These are phyloP conservation scores for Drosophila falleni DNA, from an alignment of 2,888 invertebrate genomes.

Conservation along the genomic window DNA sequence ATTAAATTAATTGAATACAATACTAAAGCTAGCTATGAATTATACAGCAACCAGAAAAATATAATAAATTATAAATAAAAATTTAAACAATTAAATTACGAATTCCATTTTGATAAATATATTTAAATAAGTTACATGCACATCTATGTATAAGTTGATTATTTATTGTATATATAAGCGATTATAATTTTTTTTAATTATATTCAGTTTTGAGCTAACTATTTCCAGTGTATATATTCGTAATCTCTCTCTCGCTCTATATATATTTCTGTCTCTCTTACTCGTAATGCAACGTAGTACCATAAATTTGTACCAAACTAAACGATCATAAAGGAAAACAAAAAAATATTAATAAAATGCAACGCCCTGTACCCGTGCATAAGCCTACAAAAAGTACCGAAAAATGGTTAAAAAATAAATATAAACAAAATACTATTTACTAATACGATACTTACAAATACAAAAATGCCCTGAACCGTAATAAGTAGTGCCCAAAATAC, in stretches of 20 bases:
- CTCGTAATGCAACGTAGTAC: slow-evolving; percentile 70
- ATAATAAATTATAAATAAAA: slow-evolving; percentile 4
- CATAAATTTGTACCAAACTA: slow-evolving; percentile 77
- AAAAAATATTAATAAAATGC: slow-evolving; percentile 56
- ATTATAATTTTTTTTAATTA: slow-evolving; percentile 2
- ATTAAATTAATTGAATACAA: slow-evolving; percentile 41
- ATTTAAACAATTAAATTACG: slow-evolving; percentile 30
- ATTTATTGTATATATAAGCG: slow-evolving; percentile 23
- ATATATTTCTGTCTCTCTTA: slow-evolving; percentile 8
- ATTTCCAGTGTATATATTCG: slow-evolving; percentile 42
- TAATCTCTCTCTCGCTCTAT: slow-evolving; percentile 18
- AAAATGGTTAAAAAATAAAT: slow-evolving; percentile 56
- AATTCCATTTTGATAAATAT: slow-evolving; percentile 57
- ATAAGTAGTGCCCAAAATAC: slow-evolving; percentile 75
- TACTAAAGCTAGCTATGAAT: slow-evolving; percentile 51
- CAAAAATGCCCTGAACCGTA: slow-evolving; percentile 74
- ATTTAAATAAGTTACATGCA: slow-evolving; percentile 47
- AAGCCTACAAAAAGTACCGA: slow-evolving; percentile 64
- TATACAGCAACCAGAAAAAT: slow-evolving; percentile 50
- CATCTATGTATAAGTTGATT: slow-evolving; percentile 36
- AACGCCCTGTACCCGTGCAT: slow-evolving; percentile 81
- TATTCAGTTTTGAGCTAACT: slow-evolving; percentile 7
- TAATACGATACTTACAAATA: slow-evolving; percentile 46
- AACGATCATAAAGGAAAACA: slow-evolving; percentile 35
- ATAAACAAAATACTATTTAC: slow-evolving; percentile 70